Evolutionary conservation across 1,140 invertebrate species (phyloP).

Genomic region (Drosophila lini): DNA sequence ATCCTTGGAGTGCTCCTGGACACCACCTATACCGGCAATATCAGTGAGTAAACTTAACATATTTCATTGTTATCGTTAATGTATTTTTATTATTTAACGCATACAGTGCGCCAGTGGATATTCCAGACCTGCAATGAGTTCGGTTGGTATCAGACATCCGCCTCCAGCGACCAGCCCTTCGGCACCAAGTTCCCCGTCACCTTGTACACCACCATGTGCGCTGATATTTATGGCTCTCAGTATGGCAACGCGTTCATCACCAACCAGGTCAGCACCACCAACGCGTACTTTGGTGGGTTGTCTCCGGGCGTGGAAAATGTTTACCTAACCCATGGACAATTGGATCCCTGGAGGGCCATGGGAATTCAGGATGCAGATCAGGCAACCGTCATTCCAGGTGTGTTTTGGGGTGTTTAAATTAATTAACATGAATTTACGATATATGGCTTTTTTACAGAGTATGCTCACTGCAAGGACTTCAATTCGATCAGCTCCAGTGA

Average conservation of each 20-base stretch:
- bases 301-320: slow-evolving; percentile 87
- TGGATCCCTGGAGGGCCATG: slow-evolving; percentile 88
- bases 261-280: slow-evolving; percentile 85
- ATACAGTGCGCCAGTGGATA: slow-evolving; percentile 86
- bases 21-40: slow-evolving; percentile 59
- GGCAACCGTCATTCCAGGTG: slow-evolving; percentile 75
- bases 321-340: slow-evolving; percentile 87
- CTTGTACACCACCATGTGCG: slow-evolving; percentile 87
- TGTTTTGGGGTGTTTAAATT: not conserved
- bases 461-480: slow-evolving; percentile 89
- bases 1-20: slow-evolving; percentile 53
- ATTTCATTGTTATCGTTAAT: not conserved
- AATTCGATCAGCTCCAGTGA: slow-evolving; percentile 85
- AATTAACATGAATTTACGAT: not conserved
- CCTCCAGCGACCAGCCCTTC: slow-evolving; percentile 87
- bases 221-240: slow-evolving; percentile 87
- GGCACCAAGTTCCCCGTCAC: slow-evolving; percentile 86
- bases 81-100: too few species aligned
- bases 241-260: slow-evolving; percentile 61
- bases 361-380: slow-evolving; percentile 84
- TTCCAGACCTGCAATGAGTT: slow-evolving; percentile 91
- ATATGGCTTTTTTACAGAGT: slow-evolving; percentile 83
- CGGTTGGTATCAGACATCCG: slow-evolving; percentile 90
- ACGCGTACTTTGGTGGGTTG: slow-evolving; percentile 87
- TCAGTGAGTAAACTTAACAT: slow-evolving; percentile 49